phyloP scores from a whole-genome alignment of 2,797 vertebrate species.

The Mustela erminea region DNA sequence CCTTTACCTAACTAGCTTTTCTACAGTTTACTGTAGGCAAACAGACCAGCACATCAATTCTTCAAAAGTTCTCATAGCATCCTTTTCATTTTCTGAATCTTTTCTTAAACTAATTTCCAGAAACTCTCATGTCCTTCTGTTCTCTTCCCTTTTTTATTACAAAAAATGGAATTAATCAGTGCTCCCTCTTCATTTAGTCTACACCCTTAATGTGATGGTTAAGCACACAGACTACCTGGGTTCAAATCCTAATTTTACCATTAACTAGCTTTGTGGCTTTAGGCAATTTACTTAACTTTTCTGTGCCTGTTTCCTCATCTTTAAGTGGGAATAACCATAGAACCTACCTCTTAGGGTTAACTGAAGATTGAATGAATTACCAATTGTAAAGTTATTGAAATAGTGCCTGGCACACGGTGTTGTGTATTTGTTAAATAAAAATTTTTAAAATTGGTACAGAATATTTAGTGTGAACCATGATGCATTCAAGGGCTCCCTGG shows the following conservation, averaged over 20 bases:
- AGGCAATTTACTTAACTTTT: neutral
- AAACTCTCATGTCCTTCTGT: neutral
- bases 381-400: neutral
- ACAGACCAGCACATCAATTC: neutral
- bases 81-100: neutral
- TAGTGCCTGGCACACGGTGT: neutral
- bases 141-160: neutral
- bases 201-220: neutral
- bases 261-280: neutral
- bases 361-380: neutral
- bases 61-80: neutral
- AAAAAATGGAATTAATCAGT: neutral
- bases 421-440: neutral
- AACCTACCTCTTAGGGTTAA: neutral
- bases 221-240: neutral
- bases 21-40: neutral
- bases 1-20: neutral
- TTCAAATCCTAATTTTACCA: neutral
- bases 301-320: neutral
- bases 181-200: neutral
- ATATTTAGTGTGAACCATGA: neutral
- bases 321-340: neutral
- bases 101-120: constrained; percentile 42
- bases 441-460: neutral
- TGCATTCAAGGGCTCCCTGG: neutral